Evolutionary conservation across 2,113 vertebrate genomes (phyloP).

Genomic region (Clupea harengus): DNA sequence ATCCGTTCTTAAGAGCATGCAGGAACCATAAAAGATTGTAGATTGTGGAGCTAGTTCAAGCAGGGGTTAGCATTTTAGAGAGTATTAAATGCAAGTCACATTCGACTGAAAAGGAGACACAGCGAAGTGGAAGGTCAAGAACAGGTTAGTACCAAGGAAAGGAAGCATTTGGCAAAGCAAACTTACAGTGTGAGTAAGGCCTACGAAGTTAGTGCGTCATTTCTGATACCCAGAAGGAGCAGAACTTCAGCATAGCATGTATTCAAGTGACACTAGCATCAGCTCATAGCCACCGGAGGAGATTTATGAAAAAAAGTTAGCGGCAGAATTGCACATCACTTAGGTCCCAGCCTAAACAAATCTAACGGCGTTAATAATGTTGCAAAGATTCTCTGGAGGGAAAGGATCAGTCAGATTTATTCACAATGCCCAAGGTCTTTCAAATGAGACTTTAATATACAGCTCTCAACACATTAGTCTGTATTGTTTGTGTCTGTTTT

Average conservation of each 20-base stretch:
- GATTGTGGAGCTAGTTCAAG: background rate
- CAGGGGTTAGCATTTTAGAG: background rate
- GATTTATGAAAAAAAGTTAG: no score
- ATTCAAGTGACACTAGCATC: background rate
- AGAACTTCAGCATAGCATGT: background rate
- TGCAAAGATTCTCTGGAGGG: no score
- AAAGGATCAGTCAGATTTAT: no score
- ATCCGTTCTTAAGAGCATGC: background rate
- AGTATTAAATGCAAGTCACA: background rate
- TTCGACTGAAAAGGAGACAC: background rate
- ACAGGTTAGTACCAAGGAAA: background rate
- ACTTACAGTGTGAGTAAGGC: background rate
- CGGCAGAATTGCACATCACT: no score
- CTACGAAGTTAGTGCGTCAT: background rate
- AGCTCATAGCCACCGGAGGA: background rate
- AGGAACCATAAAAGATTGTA: background rate
- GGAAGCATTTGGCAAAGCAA: background rate
- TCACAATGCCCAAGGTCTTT: no score
- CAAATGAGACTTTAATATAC: no score
- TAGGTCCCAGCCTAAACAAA: no score
- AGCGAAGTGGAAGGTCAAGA: background rate
- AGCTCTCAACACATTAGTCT: no score
- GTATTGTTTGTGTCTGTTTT: no score
- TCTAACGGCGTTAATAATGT: no score
- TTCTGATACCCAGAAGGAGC: background rate